Evolutionary conservation across 2,113 vertebrate genomes (phyloP), one percentile per base, ranked within the genome.

Genomic region (Brachypteracias leptosomus): DNA sequence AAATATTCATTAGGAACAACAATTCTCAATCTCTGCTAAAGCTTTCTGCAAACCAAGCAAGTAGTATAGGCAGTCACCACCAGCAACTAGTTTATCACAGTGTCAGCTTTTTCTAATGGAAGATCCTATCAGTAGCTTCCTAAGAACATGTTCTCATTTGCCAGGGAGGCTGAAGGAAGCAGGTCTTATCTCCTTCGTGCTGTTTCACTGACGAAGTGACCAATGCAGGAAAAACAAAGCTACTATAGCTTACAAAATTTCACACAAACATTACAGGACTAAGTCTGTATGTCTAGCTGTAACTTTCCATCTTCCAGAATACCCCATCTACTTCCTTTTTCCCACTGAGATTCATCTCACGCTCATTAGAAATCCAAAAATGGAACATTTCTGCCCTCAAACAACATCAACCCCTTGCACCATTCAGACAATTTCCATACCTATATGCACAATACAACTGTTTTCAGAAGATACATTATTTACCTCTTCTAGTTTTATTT

Each of bases 391-490:
- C 79, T 91, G 26, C 24, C 68, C 13, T 68, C n/a, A 55, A 40
- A 9, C 38, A 63, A 62, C 75, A 71, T 16, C 12, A 84, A 57
- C 13, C 7, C 40, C 22, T 77, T 78, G 33, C 59, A 36, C 16
- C 18, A 13, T 12, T 82, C 66, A 75, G 33, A 15, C 16, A 61
- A 49, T 49, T 61, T 47, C 51, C 46, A 52, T 11, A 93, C 25
- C 29, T 75, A 59, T 33, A 6, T 9, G 31, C 31, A 49, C 28
- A 65, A 59, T n/a, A 94, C 83, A 82, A 31, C 83, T 85, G 62
- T 95, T 96, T 93, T 85, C 97, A 97, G 96, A 96, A 96, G 52
- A 93, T 52, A 94, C 10, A 4, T 94, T 93, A 94, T 97, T 96
- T 97, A 96, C 91, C 80, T 85, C 96, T 94, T 93, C 89, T 62